Percentiles rank a stretch among this genome's conserved stretches.
Conservation (phyloP, 2,888 invertebrate genomes). For the Microplitis deprimator region DNA sequence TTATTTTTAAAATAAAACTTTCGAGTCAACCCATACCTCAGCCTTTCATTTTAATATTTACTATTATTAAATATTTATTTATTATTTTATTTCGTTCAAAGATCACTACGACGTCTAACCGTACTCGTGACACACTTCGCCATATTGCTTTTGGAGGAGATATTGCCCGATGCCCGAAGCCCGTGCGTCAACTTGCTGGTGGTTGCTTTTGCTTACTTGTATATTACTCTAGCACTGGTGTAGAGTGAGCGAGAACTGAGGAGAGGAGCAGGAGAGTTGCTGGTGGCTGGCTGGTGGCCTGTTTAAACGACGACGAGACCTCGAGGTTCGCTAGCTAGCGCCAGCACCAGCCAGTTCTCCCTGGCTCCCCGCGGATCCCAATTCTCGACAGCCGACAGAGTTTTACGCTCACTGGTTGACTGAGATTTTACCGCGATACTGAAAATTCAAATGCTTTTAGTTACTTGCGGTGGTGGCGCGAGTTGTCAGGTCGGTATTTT, state of each 20-base stretch:
- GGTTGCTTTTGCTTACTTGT: constrained; percentile 1
- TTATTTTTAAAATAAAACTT: constrained; percentile 48
- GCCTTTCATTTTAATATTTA: constrained; percentile 52
- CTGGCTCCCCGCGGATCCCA: not conserved
- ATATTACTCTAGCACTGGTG: not conserved
- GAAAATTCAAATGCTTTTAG: not conserved
- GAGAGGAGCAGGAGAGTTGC: not conserved
- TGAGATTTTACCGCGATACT: not conserved
- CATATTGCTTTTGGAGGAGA: constrained; percentile 74
- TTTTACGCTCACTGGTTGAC: not conserved
- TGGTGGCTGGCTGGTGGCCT: not conserved
- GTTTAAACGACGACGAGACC: not conserved
- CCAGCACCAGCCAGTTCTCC: not conserved
- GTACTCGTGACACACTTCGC: constrained; percentile 78
- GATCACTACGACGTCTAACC: constrained; percentile 63
- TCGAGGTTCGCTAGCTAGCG: not conserved
- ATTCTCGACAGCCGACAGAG: not conserved
- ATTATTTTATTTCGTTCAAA: constrained; percentile 47
- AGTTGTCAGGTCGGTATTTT: too few species aligned
- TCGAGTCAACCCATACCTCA: constrained; percentile 60
- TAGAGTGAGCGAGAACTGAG: not conserved
- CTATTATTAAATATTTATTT: not conserved
- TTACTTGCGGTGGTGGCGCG: not conserved
- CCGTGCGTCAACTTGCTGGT: constrained; percentile 17
- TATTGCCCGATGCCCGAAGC: constrained; percentile 10